These are phyloP conservation scores for Drosophila busckii DNA, from an alignment of 1,140 invertebrate genomes.

Conservation along the genomic window DNA sequence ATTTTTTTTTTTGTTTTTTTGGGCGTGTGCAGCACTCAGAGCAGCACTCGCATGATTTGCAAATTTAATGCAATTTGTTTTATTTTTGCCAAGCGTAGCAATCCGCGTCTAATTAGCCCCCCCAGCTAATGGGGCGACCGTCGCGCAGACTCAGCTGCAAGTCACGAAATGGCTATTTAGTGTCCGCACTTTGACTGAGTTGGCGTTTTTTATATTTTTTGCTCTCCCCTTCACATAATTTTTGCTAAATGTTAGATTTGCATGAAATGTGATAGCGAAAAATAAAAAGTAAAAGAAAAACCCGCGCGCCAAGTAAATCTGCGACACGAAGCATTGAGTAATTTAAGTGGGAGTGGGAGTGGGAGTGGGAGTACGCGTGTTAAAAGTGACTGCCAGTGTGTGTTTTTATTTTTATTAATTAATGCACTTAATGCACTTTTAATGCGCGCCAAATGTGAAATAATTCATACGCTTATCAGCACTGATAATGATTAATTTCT, in stretches of 20 bases:
- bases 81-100: slow-evolving; percentile 45
- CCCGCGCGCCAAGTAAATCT: no score
- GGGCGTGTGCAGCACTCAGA: no score
- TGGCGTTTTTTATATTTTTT: slow-evolving; percentile 47
- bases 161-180: slow-evolving; percentile 72
- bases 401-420: slow-evolving; percentile 47
- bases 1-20: no score
- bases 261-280: slow-evolving; percentile 60
- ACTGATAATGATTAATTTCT: slow-evolving; percentile 71
- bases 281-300: slow-evolving; percentile 5
- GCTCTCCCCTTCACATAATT: slow-evolving; percentile 29
- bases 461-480: slow-evolving; percentile 69
- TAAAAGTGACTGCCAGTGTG: neutral
- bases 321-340: slow-evolving; percentile 15
- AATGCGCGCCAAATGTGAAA: slow-evolving; percentile 65
- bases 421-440: slow-evolving; percentile 68
- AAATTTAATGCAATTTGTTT: slow-evolving; percentile 60
- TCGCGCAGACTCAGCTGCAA: slow-evolving; percentile 68
- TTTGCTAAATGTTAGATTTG: slow-evolving; percentile 59
- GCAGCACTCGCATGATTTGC: slow-evolving; percentile 54
- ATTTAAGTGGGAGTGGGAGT: slow-evolving; percentile 10
- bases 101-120: slow-evolving; percentile 58
- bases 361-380: no score
- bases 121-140: slow-evolving; percentile 52
- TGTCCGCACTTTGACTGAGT: slow-evolving; percentile 40